Evolutionary conservation across 1,140 invertebrate genomes (phyloP), one percentile per base, ranked within the genome.

Genomic region (Leptinotarsa lineolata): DNA sequence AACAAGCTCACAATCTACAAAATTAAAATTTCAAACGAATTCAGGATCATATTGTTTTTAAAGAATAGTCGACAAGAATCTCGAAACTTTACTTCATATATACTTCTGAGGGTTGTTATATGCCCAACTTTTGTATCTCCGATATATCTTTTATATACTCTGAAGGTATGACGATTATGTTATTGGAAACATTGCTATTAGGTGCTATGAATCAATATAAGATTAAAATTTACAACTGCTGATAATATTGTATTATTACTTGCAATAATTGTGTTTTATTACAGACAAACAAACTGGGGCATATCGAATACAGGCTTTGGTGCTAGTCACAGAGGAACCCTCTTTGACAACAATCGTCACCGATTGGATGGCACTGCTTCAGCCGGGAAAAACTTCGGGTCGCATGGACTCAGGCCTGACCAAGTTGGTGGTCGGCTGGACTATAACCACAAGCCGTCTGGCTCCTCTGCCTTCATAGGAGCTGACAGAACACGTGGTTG

Each of bases 391-490:
- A 61, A 74, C 63, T 77, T 74, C 8, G 16, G 48, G 13, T 24
- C 46, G 18, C 60, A 59, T 39, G 63, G 72, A 24, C 8, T 77
- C 3, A 58, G 22, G 60, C 75, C 75, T 2, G 76, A 77, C 5
- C 45, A 46, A 54, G 46, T 64, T 63, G 76, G 76, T 24, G 76
- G 76, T 16, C n/a, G 70, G 5, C 4, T 77, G 15, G 67, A 72
- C 20, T 77, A 77, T 39, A 58, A 48, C 24, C 76, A 77, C 60
- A 77, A 64, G 15, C 73, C 76, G 5, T 64, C 54, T n/a, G 70
- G 59, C 12, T 74, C 73, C 24, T 24, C 8, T 6, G 46, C 68
- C 12, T 71, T 71, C 4, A 24, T 72, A 60, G 39, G 30, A 24
- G 76, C 76, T 15, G 73, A 77, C 65, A 72, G 70, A 58, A 24